phyloP scores from a whole-genome alignment of 2,113 vertebrate species.

The Anguilla rostrata region DNA sequence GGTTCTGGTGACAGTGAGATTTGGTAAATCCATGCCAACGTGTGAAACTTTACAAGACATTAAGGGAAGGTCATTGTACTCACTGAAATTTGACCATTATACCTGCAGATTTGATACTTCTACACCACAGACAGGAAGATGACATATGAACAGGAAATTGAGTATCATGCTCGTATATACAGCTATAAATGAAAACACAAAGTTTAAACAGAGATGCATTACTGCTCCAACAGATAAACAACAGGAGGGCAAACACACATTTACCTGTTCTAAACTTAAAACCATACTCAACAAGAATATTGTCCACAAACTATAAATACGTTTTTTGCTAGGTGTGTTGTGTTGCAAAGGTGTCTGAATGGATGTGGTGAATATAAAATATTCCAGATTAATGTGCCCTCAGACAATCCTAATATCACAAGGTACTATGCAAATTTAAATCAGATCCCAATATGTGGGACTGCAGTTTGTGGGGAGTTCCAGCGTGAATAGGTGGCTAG shows the following conservation, averaged over 20 bases:
- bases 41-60: background rate
- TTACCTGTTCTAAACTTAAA: background rate
- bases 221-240: background rate
- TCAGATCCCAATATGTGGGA: too few relatives aligned
- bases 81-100: background rate
- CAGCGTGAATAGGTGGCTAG: too few relatives aligned
- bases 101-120: background rate
- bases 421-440: too few relatives aligned
- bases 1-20: background rate
- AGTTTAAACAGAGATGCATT: background rate
- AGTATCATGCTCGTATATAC: background rate
- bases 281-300: background rate
- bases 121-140: background rate
- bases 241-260: background rate
- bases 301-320: background rate
- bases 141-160: background rate
- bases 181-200: background rate
- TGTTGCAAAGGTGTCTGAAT: too few relatives aligned
- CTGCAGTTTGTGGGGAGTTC: too few relatives aligned
- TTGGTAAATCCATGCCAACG: background rate
- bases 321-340: too few relatives aligned
- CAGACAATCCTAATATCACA: too few relatives aligned
- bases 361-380: too few relatives aligned
- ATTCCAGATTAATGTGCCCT: too few relatives aligned
- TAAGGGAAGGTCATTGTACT: slow-evolving; percentile 1